Conservation (phyloP, 2,888 invertebrate species). For the Hypolimnas misippus region DNA sequence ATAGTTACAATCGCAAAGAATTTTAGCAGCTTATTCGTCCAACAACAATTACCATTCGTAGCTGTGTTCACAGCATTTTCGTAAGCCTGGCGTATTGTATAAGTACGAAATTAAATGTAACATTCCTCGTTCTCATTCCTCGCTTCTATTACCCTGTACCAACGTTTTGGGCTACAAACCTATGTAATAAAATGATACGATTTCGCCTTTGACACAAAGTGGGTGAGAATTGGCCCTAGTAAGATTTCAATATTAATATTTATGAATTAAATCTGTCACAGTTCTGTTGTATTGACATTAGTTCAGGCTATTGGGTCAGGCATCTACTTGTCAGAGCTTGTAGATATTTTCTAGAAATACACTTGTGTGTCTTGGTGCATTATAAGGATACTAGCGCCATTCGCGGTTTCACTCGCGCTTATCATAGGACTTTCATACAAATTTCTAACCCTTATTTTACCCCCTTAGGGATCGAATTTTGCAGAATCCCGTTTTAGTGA, state of each 20-base stretch:
- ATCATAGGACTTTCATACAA: no score
- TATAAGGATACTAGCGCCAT: no score
- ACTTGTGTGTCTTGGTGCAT: no score
- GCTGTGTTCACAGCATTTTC: constrained; percentile 32
- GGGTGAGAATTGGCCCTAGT: constrained; percentile 21
- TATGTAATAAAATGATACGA: constrained; percentile 36
- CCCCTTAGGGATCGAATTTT: no score
- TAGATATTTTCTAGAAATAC: no score
- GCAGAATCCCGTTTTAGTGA: no score
- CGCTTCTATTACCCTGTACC: constrained; percentile 33
- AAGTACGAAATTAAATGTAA: constrained; percentile 33
- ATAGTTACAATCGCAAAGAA: constrained; percentile 13
- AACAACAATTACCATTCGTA: constrained; percentile 30
- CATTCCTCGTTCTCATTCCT: constrained; percentile 18
- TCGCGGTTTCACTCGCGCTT: no score
- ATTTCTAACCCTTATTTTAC: no score
- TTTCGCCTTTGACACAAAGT: constrained; percentile 29
- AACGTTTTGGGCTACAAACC: constrained; percentile 35
- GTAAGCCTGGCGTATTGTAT: constrained; percentile 32
- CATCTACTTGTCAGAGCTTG: no score
- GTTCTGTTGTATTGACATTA: no score
- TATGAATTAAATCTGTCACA: neutral
- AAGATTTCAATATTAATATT: neutral
- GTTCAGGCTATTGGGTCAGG: no score
- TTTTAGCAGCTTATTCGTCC: constrained; percentile 23